Base-by-base conservation (phyloP, 1,140 invertebrate species). In the Drosophila melanica region DNA sequence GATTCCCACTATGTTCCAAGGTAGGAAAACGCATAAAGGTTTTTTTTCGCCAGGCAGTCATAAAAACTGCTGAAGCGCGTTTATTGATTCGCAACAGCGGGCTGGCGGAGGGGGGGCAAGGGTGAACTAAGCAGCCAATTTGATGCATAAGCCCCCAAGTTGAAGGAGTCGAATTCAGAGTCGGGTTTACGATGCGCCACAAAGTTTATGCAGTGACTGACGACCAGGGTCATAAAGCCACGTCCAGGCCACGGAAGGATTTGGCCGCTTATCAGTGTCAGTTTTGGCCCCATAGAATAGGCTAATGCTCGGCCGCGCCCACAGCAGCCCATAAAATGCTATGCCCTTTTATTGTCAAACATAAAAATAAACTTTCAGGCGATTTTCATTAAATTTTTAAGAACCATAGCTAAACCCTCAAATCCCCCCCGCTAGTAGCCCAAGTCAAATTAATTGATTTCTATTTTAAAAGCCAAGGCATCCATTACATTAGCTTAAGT, bases 331-430 rank as follows among this genome's bases (percentile, higher is more conserved):
- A 79, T 79, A 79, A 79, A 79, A 74, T 69, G 64, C 60, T 62
- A 77, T 66, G 75, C 65, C 27, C 64, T 79, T 77, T 79, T 79
- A 79, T 79, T 79, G 77, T 75, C 39, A 58, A 60, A 39, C 77
- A 79, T 79, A 79, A 79, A 79, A 77, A 73, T 74, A 79, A 79
- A 79, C 71, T 79, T 79, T 74, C 58, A 64, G 74, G 55, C 75
- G 70, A 77, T 74, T 79, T 78, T 79, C 75, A 77, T 79, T 77
- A 79, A 79, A 79, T 65, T 76, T 67, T 76, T 73, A 76, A 76
- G 60, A 51, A 57, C 39, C 20, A 37, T 30, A 27, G 55, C 60
- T 63, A 45, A 65, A 54, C 0, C 50, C 10, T 16, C 23, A 45
- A 48, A 27, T 20, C 37, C 7, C 39, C n/a, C 11, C 10, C 9